Conservation (phyloP, 35 echinoderm and acorn worm genomes). For the Diadema setosum region DNA sequence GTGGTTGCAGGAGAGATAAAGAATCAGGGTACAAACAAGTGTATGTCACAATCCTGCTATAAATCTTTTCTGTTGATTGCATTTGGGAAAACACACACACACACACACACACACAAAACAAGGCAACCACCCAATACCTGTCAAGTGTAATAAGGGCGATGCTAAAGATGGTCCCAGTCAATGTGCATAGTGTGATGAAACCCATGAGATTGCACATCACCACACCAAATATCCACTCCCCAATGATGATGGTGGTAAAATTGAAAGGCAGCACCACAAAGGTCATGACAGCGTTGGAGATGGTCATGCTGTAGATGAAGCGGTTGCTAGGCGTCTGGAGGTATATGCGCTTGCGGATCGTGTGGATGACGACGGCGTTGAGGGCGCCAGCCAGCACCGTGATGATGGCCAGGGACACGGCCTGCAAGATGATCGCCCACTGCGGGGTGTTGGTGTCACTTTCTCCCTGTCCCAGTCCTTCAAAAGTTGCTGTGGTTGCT, state of each 20-base stretch:
- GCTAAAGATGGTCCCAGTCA: conserved; percentile 16
- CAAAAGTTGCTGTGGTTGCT: no score
- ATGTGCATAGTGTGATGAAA: conserved; percentile 8
- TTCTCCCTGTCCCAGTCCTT: no score
- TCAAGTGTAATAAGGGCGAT: conserved; percentile 15
- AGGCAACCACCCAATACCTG: conserved; percentile 31
- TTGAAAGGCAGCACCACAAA: conserved; percentile 23
- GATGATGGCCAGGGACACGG: background rate
- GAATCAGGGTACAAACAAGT: no score
- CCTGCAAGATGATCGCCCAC: background rate
- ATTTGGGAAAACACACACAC: no score
- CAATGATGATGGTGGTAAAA: background rate
- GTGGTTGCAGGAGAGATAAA: no score
- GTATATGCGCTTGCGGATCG: background rate
- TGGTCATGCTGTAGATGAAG: conserved; percentile 31
- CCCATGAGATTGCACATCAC: conserved; percentile 48
- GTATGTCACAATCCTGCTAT: no score
- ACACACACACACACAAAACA: no score
- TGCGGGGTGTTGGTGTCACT: no score
- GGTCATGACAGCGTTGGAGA: conserved; percentile 16
- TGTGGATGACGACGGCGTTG: conserved; percentile 5
- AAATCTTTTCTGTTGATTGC: no score
- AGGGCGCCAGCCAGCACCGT: background rate
- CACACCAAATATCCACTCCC: conserved; percentile 44
- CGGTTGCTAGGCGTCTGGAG: conserved; percentile 18